Evolutionary conservation across 2,888 invertebrate genomes (phyloP).

Genomic region (Heliconius aoede): DNA sequence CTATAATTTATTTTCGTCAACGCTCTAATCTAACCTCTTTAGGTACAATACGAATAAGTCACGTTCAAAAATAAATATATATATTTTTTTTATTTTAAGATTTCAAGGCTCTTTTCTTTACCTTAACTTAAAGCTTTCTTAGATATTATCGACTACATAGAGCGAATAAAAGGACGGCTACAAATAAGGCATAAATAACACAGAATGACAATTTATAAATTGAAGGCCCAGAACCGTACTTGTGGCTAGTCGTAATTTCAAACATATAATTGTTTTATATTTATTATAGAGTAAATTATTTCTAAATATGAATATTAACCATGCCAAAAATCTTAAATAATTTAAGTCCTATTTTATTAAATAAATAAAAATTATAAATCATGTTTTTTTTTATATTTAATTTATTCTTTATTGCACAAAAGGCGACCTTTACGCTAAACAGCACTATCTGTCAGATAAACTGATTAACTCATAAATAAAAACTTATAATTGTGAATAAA

Average conservation of each 20-base stretch:
- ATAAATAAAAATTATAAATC: too few species aligned
- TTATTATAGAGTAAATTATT: background rate
- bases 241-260: background rate
- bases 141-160: conserved; percentile 20
- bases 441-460: too few species aligned
- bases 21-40: background rate
- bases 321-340: too few species aligned
- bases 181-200: conserved; percentile 42
- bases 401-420: too few species aligned
- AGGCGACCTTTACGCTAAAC: too few species aligned
- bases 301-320: too few species aligned
- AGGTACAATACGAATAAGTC: too few species aligned
- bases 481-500: too few species aligned
- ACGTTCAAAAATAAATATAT: background rate
- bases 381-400: too few species aligned
- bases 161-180: conserved; percentile 32
- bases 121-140: conserved; percentile 13
- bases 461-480: too few species aligned
- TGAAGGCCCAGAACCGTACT: conserved; percentile 48
- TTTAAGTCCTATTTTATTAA: too few species aligned
- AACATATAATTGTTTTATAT: background rate
- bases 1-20: too few species aligned
- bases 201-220: conserved; percentile 49
- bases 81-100: background rate
- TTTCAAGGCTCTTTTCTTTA: background rate